Percentiles rank a stretch among this genome's conserved stretches.
phyloP scores from a whole-genome alignment of 1,140 invertebrate genomes.

The Heterodera schachtii region DNA sequence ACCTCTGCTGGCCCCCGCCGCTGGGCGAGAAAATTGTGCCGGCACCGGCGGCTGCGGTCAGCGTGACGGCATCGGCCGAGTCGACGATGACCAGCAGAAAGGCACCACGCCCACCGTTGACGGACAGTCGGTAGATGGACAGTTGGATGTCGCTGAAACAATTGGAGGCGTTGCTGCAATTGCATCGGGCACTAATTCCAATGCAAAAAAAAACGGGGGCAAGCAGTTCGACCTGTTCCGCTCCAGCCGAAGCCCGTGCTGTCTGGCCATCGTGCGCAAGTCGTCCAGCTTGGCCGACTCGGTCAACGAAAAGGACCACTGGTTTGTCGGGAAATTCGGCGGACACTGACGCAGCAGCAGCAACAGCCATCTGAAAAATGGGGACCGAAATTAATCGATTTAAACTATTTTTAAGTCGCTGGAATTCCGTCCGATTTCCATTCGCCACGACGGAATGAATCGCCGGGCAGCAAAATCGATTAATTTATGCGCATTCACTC shows the following conservation, averaged over 20 bases:
- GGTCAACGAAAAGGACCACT: neutral
- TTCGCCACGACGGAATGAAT: neutral
- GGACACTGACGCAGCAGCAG: neutral
- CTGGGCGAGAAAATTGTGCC: neutral
- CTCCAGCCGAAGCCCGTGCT: neutral
- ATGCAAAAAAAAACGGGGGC: neutral
- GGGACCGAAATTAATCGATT: neutral
- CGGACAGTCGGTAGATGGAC: slow-evolving; percentile 1
- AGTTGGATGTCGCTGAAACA: slow-evolving; percentile 8
- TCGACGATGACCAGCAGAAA: slow-evolving; percentile 9
- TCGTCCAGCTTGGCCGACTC: neutral
- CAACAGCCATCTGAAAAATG: neutral
- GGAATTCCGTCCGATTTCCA: too few species aligned
- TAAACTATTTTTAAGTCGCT: too few species aligned
- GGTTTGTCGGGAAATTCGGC: neutral
- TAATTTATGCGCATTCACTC: neutral
- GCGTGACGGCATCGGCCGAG: slow-evolving; percentile 3
- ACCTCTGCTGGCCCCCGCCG: neutral
- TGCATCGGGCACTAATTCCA: neutral
- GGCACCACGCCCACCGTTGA: neutral
- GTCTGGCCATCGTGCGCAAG: neutral
- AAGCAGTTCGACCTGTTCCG: neutral
- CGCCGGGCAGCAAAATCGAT: too few species aligned
- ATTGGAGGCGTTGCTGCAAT: neutral
- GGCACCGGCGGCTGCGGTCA: neutral